A percentile compares a stretch with the other conserved stretches of the same genome.
Evolutionary conservation across 2,113 vertebrate species (phyloP).

Genomic region (Neopipo cinnamomea): DNA sequence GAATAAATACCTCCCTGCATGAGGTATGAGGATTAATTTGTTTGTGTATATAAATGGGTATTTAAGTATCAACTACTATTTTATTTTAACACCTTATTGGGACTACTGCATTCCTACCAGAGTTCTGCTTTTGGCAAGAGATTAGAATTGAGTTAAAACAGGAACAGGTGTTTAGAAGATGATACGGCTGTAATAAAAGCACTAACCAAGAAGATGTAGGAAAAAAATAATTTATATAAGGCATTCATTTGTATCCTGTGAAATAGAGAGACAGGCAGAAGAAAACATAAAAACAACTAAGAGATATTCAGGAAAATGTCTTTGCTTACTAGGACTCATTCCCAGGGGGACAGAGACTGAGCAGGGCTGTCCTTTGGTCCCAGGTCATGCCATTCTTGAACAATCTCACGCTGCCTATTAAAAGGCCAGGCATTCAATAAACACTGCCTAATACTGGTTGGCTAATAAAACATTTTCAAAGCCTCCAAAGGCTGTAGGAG

Average conservation of each 20-base stretch:
- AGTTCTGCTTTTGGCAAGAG: slow-evolving; percentile 41
- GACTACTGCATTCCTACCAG: slow-evolving; percentile 1
- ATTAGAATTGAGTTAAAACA: slow-evolving; percentile 19
- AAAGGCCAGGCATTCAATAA: background rate
- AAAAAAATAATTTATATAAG: background rate
- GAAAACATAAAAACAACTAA: background rate
- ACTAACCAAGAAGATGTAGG: background rate
- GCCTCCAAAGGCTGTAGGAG: background rate
- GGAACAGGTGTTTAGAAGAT: slow-evolving; percentile 39
- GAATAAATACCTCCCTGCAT: slow-evolving; percentile 50
- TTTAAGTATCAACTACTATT: slow-evolving; percentile 41
- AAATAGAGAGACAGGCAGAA: background rate
- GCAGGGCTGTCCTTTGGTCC: background rate
- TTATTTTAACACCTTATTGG: slow-evolving; percentile 48
- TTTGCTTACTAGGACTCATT: background rate
- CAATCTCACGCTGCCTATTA: background rate
- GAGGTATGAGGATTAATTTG: slow-evolving; percentile 46
- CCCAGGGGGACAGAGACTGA: background rate
- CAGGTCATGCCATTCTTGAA: background rate
- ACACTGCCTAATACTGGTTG: background rate
- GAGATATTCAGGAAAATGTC: background rate
- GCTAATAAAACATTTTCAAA: slow-evolving; percentile 8
- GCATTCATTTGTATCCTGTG: background rate
- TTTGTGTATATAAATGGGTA: slow-evolving; percentile 51
- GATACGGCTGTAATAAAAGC: slow-evolving; percentile 10